A percentile compares a stretch with the other conserved stretches of the same genome.
Conservation (phyloP, 1,140 invertebrate species). For the Planococcus citri region DNA sequence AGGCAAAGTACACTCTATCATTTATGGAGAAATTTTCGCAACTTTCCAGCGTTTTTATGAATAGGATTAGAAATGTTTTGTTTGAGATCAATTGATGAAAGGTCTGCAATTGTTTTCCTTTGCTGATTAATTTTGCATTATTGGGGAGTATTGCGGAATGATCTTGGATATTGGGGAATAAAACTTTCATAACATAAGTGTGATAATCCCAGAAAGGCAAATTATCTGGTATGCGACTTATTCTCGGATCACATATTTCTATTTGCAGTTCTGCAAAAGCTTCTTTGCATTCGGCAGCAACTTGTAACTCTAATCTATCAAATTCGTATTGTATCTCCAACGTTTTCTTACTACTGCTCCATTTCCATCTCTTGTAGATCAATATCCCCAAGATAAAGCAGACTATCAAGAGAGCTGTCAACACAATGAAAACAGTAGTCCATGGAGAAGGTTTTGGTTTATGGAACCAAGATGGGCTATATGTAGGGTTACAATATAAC, state of each 20-base stretch:
- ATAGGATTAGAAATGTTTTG: conserved; percentile 91
- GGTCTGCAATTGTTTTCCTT: conserved; percentile 84
- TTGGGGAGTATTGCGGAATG: conserved; percentile 88
- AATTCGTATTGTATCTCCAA: conserved; percentile 99
- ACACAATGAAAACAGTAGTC: conserved; percentile 58
- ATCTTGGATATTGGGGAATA: conserved; percentile 91
- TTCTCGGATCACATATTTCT: conserved; percentile 31
- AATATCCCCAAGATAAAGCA: conserved; percentile 84
- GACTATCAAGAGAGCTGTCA: conserved; percentile 51
- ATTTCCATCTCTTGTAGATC: conserved; percentile 90
- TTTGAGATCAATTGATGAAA: conserved; percentile 95
- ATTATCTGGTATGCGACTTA: too few species aligned
- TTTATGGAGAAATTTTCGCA: conserved; percentile 86
- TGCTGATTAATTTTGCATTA: conserved; percentile 68
- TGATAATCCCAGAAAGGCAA: conserved; percentile 88
- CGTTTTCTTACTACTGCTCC: conserved; percentile 89
- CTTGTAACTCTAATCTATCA: conserved; percentile 93
- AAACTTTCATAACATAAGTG: conserved; percentile 94
- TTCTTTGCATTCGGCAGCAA: conserved; percentile 97
- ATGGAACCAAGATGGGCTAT: too few species aligned
- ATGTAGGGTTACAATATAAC: too few species aligned
- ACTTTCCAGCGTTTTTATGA: conserved; percentile 93
- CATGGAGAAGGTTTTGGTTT: too few species aligned
- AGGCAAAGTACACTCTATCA: conserved; percentile 92
- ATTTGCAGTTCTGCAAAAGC: conserved; percentile 98